Base-by-base conservation (phyloP, 2,113 vertebrate genomes). In the Mellivora capensis region DNA sequence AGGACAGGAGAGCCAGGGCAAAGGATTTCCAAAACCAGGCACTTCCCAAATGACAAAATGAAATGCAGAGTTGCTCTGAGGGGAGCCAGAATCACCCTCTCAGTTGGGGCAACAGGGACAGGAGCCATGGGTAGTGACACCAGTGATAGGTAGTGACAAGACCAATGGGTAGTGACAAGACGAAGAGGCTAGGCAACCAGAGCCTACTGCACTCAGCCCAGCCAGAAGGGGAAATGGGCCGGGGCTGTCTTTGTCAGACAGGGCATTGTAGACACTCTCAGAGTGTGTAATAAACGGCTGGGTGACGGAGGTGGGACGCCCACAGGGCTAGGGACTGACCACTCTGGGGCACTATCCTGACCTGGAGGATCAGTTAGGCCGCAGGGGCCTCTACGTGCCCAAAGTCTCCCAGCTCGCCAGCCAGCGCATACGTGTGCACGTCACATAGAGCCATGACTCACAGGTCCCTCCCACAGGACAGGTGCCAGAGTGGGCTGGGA, bases 271-370 rank as follows among this genome's bases (percentile, higher is more conserved):
- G 98, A 98, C 99, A 99, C 99, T 99, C 98, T 98, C 98, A 99
- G 99, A 99, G 99, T 99, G 99, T 98, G 98, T 99, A 99, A 98
- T 98, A 99, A 98, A 97, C 97, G 97, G 98, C 97, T 93, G 94
- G 97, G 85, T n/a, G 67, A 77, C 0, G 3, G 72, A 44, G 87
- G 27, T 17, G 34, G 37, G 42, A 29, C 39, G 42, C 79, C 84
- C 83, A 25, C 82, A 27, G 59, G 39, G 42, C 69, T 77, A 87
- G 79, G 88, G 64, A 39, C 54, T n/a, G 74, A 64, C 85, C 81
- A 4, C 31, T 47, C 62, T 64, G 87, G 72, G 44, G 59, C 42
- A 62, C 72, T 21, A 12, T 69, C 79, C 87, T 89, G 79, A 85
- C 49, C 61, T 54, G 71, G 64, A 88, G 49, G 87, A 47, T 23